Evolutionary conservation across 2,888 invertebrate species (phyloP), one percentile per base, ranked within the genome.

Genomic region (Lithosia quadra): DNA sequence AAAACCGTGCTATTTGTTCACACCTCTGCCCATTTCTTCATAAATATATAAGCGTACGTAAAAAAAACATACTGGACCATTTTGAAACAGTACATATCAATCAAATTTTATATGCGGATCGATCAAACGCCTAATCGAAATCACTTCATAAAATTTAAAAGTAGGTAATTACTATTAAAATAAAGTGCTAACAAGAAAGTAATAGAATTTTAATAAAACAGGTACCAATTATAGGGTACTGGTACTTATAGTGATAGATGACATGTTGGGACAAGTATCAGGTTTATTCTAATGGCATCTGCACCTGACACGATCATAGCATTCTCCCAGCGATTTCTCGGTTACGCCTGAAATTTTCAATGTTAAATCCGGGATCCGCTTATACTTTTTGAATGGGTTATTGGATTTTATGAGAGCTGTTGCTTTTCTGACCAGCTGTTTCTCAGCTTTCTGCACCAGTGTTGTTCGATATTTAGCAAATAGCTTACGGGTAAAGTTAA

Each of bases 201-300:
- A 11, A 9, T 15, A 18, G 39, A 60, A 60, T 39, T 60, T 39
- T 39, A 39, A 60, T 60, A 13, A 60, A 18, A 39, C 24, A 9
- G 60, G 36, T 39, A 18, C 22, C 39, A 9, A 60, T 60, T 60
- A 39, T 24, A 60, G 60, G 9, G 36, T 34, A 60, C 22, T 36
- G 5, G 9, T 18, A 39, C 60, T 60, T 60, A 60, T 10, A 39
- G 39, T 39, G 60, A 60, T 60, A 49, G 22, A 60, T 24, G 10
- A 39, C 60, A 39, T 24, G 60, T 24, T 49, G 49, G 8, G 9
- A n/a, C 60, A 60, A 60, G 4, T 21, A 39, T 22, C 39, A 22
- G 10, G 60, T 39, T 60, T 39, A 5, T 36, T 60, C 9, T 60
- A 43, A 43, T 43, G 43, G 1, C 18, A 3, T 43, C 18, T 43